A percentile compares a stretch with the other conserved stretches of the same genome.
phyloP scores from a whole-genome alignment of 2,888 invertebrate species.

The Athetis lepigone region DNA sequence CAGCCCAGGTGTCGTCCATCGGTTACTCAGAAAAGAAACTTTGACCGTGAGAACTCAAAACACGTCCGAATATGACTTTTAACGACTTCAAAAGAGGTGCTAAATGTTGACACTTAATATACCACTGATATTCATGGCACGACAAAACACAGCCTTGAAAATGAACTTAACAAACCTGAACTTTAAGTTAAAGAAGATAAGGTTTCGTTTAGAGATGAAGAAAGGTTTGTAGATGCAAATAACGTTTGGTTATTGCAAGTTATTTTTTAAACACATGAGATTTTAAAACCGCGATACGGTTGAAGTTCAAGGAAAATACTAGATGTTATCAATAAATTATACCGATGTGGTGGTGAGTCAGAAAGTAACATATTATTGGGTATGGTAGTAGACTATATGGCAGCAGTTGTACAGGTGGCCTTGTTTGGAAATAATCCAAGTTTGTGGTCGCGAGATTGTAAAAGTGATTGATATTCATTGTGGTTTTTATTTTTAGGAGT shows the following conservation, averaged over 20 bases:
- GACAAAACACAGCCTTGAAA: conserved; percentile 9
- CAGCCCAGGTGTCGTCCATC: conserved; percentile 51
- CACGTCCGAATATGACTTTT: conserved; percentile 65
- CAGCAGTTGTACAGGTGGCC: conserved; percentile 41
- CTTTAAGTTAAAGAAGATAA: conserved; percentile 25
- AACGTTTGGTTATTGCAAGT: conserved; percentile 47
- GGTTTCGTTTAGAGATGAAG: conserved; percentile 13
- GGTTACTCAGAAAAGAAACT: conserved; percentile 59
- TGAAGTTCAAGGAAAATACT: conserved; percentile 65
- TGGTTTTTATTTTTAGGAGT: conserved; percentile 16
- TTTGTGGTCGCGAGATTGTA: conserved; percentile 42
- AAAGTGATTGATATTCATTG: conserved; percentile 24
- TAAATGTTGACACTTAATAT: conserved; percentile 69
- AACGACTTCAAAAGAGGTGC: conserved; percentile 68
- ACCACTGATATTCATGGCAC: conserved; percentile 55
- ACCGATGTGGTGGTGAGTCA: conserved; percentile 60
- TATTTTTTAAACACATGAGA: conserved; percentile 65
- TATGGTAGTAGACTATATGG: conserved; percentile 56
- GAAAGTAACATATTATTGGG: conserved; percentile 54
- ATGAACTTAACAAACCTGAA: not conserved
- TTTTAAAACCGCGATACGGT: conserved; percentile 60
- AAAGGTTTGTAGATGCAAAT: conserved; percentile 24
- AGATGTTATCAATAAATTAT: conserved; percentile 67
- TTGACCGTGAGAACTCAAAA: conserved; percentile 65
- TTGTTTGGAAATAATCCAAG: conserved; percentile 32